phyloP scores from a whole-genome alignment of 2,113 vertebrate genomes.

The Vidua chalybeata region DNA sequence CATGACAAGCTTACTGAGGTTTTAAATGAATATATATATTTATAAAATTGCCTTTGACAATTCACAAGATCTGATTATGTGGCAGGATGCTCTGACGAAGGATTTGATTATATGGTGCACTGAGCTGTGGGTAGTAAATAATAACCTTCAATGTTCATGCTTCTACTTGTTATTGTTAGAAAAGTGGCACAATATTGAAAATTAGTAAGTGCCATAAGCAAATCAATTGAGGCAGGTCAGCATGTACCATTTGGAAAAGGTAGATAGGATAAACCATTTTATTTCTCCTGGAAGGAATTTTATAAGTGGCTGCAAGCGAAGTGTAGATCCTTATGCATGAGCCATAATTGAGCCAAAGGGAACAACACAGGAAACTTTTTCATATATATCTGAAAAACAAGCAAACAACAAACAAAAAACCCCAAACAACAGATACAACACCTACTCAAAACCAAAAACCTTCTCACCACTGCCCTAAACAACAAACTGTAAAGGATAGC shows the following conservation, averaged over 20 bases:
- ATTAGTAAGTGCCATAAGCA: slow-evolving; percentile 58
- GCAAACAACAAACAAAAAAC: neutral
- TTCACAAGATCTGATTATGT: slow-evolving; percentile 73
- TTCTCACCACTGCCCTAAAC: neutral
- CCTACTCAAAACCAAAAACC: accelerated
- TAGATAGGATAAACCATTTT: neutral
- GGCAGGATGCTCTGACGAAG: slow-evolving; percentile 71
- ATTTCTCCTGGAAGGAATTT: neutral
- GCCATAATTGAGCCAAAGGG: neutral
- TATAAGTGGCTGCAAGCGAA: neutral
- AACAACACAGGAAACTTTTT: neutral
- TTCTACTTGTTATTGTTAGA: slow-evolving; percentile 56
- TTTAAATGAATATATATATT: slow-evolving; percentile 73
- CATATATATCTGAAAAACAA: neutral
- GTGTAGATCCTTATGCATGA: neutral
- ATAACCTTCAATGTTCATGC: slow-evolving; percentile 52
- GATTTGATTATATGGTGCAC: slow-evolving; percentile 74
- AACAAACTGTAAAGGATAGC: neutral
- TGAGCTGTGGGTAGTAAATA: slow-evolving; percentile 72
- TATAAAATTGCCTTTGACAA: slow-evolving; percentile 74
- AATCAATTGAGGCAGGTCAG: slow-evolving; percentile 37
- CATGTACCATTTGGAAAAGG: neutral
- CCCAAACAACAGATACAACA: neutral
- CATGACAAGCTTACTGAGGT: slow-evolving; percentile 50
- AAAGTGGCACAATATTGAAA: slow-evolving; percentile 55